Evolutionary conservation across 1,140 invertebrate genomes (phyloP).

Genomic region (Halesus radiatus): DNA sequence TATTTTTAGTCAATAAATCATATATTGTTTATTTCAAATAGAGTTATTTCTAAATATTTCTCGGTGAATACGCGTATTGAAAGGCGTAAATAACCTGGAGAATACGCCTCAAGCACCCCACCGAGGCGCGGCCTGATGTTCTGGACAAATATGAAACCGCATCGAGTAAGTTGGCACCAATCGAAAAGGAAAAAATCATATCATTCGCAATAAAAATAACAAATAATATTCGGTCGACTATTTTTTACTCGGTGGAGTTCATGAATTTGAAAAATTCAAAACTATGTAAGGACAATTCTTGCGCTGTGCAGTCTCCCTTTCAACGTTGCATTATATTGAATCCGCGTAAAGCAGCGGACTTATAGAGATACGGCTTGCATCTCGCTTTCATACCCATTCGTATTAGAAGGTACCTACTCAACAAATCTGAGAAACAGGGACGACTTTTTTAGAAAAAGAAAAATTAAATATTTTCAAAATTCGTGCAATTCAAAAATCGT

Average conservation of each 20-base stretch:
- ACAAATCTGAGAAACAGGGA: background rate
- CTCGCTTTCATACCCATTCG: conserved; percentile 31
- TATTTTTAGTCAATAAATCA: background rate
- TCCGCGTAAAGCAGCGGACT: background rate
- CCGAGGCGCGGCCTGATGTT: background rate
- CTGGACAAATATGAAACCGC: too few species aligned
- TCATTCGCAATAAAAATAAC: too few species aligned
- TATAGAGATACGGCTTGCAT: conserved; percentile 19
- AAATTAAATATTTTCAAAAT: too few species aligned
- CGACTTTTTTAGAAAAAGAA: background rate
- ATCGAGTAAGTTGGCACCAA: too few species aligned
- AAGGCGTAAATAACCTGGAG: background rate
- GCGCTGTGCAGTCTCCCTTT: conserved; percentile 7
- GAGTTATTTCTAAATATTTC: background rate
- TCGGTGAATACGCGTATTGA: background rate
- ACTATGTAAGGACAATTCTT: background rate
- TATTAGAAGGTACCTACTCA: background rate
- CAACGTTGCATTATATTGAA: conserved; percentile 38
- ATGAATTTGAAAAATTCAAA: background rate
- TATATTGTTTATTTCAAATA: background rate
- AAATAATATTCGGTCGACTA: too few species aligned
- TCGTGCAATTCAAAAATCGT: too few species aligned
- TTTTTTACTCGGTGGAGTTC: too few species aligned
- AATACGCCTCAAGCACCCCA: conserved; percentile 5
- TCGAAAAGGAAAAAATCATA: too few species aligned